A percentile compares a stretch with the other conserved stretches of the same genome.
Conservation (phyloP, 2,113 vertebrate species). For the Aythya baeri region DNA sequence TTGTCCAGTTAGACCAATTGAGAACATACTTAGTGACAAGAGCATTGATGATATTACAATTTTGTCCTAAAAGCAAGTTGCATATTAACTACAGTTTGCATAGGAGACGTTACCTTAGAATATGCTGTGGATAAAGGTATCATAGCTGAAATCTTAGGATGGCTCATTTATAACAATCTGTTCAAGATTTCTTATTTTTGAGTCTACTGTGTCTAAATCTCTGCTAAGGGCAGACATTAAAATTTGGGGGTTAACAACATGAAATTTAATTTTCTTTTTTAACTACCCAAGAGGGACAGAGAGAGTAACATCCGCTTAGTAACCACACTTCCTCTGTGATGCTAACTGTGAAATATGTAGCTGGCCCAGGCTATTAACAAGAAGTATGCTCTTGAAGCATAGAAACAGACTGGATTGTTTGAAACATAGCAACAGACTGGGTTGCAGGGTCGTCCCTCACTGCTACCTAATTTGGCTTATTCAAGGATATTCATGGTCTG, state of each 20-base stretch:
- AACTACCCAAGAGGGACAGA: background rate
- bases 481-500: slow-evolving; percentile 19
- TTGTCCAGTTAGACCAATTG: background rate
- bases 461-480: slow-evolving; percentile 27
- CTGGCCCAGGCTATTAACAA: background rate
- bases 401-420: slow-evolving; percentile 47
- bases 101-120: background rate
- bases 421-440: slow-evolving; percentile 53
- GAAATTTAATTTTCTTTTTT: background rate
- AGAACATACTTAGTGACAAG: background rate
- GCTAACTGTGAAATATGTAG: slow-evolving; percentile 57
- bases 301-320: slow-evolving; percentile 34
- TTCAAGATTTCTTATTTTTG: background rate
- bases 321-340: slow-evolving; percentile 37
- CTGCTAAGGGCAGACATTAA: background rate
- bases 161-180: background rate
- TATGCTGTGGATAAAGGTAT: background rate
- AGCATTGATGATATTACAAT: background rate
- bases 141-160: background rate
- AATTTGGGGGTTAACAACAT: background rate
- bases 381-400: slow-evolving; percentile 3
- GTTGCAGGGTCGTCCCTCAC: slow-evolving; percentile 6
- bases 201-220: background rate
- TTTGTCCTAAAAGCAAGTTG: background rate
- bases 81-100: background rate